Conservation (phyloP, 1,140 invertebrate genomes). For the Anthonomus grandis region DNA sequence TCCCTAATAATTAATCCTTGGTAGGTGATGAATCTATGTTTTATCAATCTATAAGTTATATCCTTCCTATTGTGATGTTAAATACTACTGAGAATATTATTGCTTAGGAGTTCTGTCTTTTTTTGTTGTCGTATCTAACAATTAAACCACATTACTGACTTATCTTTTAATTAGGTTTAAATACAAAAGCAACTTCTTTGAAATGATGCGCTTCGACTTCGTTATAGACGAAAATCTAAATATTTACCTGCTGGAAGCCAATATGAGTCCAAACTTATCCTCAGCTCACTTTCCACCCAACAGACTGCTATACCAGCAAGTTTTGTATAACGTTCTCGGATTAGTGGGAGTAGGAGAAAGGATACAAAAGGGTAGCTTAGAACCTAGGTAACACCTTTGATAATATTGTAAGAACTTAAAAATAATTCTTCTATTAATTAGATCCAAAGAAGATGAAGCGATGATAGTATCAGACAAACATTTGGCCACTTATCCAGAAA, state of each 20-base stretch:
- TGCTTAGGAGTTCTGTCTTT: too few relatives aligned
- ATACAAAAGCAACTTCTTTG: constrained; percentile 80
- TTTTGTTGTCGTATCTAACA: neutral
- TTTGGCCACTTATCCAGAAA: constrained; percentile 69
- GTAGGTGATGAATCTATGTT: too few relatives aligned
- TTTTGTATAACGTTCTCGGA: constrained; percentile 81
- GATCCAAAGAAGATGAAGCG: constrained; percentile 51
- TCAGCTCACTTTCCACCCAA: constrained; percentile 90
- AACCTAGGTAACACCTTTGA: constrained; percentile 22
- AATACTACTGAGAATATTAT: too few relatives aligned
- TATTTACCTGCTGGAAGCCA: constrained; percentile 90
- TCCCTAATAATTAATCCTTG: too few relatives aligned
- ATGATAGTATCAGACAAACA: constrained; percentile 79
- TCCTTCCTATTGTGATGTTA: too few relatives aligned
- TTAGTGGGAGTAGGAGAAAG: constrained; percentile 72
- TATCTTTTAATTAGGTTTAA: constrained; percentile 41
- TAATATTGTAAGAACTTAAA: neutral
- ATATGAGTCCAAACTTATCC: constrained; percentile 97
- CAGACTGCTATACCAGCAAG: constrained; percentile 86
- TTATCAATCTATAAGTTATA: too few relatives aligned
- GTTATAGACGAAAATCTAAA: constrained; percentile 85
- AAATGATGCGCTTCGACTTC: constrained; percentile 92
- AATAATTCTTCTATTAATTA: constrained; percentile 14
- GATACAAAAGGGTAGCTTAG: constrained; percentile 36
- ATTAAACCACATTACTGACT: neutral